These are phyloP conservation scores for Orientallactaga sibirica DNA, from an alignment of 2,797 vertebrate species.

Conservation along the genomic window DNA sequence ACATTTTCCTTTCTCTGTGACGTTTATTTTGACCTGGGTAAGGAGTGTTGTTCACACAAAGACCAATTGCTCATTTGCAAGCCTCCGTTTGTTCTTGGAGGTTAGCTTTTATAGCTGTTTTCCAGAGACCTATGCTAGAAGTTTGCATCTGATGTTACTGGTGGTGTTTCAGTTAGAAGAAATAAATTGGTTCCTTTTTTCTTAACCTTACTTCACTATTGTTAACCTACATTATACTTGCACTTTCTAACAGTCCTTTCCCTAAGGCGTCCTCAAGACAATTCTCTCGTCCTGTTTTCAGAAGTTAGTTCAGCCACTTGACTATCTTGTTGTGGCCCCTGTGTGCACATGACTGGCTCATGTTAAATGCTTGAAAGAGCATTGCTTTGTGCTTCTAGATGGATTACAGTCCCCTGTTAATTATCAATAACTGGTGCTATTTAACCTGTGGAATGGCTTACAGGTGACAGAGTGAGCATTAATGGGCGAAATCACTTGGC, in stretches of 20 bases:
- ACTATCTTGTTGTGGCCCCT: background rate
- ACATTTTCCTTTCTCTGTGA: background rate
- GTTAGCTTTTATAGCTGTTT: background rate
- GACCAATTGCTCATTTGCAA: background rate
- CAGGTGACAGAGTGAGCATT: constrained; percentile 43
- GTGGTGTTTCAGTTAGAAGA: background rate
- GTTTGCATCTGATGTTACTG: background rate
- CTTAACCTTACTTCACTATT: background rate
- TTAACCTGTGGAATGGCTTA: constrained; percentile 41
- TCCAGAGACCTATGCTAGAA: background rate
- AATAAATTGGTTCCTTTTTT: background rate
- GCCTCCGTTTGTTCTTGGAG: background rate
- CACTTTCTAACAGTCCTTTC: background rate
- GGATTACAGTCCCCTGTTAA: constrained; percentile 46
- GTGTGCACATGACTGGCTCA: constrained; percentile 1
- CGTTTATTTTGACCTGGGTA: background rate
- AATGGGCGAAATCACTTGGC: background rate
- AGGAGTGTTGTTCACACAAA: background rate
- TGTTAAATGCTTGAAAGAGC: constrained; percentile 59
- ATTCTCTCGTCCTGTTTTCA: background rate
- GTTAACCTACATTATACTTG: background rate
- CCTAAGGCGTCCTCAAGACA: background rate
- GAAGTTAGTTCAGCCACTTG: constrained; percentile 6
- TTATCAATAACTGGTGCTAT: constrained; percentile 34
- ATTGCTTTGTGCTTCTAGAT: constrained; percentile 60